Base-by-base conservation (phyloP, 1,140 invertebrate genomes). In the Halictus rubicundus region DNA sequence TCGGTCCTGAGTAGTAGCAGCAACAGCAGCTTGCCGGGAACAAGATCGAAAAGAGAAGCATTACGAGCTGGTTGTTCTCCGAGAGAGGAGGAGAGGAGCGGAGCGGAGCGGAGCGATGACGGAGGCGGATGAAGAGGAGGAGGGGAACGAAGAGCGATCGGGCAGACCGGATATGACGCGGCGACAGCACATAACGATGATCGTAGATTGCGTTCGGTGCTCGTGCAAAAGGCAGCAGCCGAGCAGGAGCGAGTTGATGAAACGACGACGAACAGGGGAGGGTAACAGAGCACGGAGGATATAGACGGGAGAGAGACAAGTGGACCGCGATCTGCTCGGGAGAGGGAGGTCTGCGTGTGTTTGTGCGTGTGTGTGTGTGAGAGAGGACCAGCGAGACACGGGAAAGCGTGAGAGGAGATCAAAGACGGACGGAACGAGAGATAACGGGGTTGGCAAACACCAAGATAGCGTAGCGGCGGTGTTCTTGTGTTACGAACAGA, bases 381-480 rank as follows among this genome's bases (percentile, higher is more conserved):
- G 71, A 64, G 73, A 81, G 69, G 16, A 66, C 80, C 42, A 81
- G 68, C 73, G 25, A 63, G 65, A 72, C 69, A 68, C 61, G 78
- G 74, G 75, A 69, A 61, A 79, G 69, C 64, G 77, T 79, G 78
- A 87, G 69, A 82, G 69, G 42, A 75, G 74, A 86, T 85, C 59
- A 75, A 85, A 86, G 82, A 76, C 72, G 81, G 80, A 85, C 49
- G 89, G 84, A 86, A 85, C 78, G 80, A 78, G 84, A 88, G 92
- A 92, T 92, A 92, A 91, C 90, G 88, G 90, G 90, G 90, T 91
- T 91, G 89, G 92, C 90, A 92, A 92, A 92, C 90, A 92, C 49
- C 76, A 85, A 91, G 92, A 92, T 92, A 92, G 88, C 85, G 74
- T 76, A 25, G 79, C 85, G 83, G 82, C 85, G 89, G 74, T 81